Conservation (phyloP, 2,113 vertebrate species). For the Phalacrocorax brasilianus region DNA sequence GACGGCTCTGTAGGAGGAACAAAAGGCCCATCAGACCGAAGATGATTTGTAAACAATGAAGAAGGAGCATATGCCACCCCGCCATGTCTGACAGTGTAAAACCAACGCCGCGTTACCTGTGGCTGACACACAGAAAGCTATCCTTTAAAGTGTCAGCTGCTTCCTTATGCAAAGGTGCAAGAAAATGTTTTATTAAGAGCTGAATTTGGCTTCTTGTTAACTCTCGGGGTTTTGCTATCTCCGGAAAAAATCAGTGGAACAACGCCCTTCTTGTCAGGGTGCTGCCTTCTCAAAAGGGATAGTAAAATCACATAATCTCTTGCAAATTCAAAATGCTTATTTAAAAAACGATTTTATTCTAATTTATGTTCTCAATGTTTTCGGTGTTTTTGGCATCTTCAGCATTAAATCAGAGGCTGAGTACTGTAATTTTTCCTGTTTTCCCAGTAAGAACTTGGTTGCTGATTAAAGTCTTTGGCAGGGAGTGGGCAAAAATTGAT, state of each 20-base stretch:
- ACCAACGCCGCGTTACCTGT: background rate
- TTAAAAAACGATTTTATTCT: background rate
- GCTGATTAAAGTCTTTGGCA: slow-evolving; percentile 8
- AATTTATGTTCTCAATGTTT: background rate
- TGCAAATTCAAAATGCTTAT: background rate
- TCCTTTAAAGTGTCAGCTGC: background rate
- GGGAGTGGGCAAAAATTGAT: slow-evolving; percentile 3
- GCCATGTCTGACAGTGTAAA: background rate
- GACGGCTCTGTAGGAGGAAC: background rate
- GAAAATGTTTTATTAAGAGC: background rate
- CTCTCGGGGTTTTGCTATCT: background rate
- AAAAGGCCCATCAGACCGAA: background rate
- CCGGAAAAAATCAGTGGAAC: background rate
- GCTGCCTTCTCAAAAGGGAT: background rate
- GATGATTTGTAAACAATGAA: background rate
- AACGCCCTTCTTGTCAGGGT: background rate
- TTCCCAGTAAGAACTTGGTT: background rate
- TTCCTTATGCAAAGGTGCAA: background rate
- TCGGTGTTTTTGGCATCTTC: background rate
- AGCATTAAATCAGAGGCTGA: background rate
- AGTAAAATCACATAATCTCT: background rate
- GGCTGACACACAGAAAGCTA: background rate
- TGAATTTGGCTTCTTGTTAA: background rate
- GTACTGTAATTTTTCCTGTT: background rate
- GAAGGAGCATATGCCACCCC: background rate